phyloP scores from a whole-genome alignment of 2,113 vertebrate genomes.

The Strix uralensis region DNA sequence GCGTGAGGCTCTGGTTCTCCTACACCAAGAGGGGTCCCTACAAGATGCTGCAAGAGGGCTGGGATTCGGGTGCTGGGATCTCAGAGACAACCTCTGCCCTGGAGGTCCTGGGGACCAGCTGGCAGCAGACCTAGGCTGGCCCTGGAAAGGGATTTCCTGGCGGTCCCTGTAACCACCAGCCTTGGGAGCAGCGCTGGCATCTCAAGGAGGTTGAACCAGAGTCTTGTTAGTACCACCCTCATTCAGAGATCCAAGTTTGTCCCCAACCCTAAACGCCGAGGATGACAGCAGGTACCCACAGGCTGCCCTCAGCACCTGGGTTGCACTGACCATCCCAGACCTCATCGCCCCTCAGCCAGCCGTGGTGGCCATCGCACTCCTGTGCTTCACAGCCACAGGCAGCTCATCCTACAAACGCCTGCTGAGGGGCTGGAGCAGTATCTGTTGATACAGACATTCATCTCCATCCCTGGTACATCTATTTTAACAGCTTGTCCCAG shows the following conservation, averaged over 20 bases:
- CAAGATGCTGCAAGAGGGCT: neutral
- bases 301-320: neutral
- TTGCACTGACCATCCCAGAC: neutral
- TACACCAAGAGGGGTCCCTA: neutral
- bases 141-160: neutral
- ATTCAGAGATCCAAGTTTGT: neutral
- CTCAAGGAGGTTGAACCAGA: neutral
- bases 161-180: neutral
- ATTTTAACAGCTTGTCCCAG: slow-evolving; percentile 24
- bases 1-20: neutral
- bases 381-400: neutral
- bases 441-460: neutral
- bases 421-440: neutral
- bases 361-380: fast-evolving
- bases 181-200: neutral
- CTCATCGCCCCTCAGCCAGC: neutral
- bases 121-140: neutral
- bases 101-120: neutral
- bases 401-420: neutral
- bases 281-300: neutral
- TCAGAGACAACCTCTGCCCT: neutral
- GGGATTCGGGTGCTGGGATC: neutral
- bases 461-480: neutral
- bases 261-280: neutral
- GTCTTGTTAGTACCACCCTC: neutral